Evolutionary conservation across 2,113 vertebrate genomes (phyloP).

Genomic region (Sardina pilchardus): DNA sequence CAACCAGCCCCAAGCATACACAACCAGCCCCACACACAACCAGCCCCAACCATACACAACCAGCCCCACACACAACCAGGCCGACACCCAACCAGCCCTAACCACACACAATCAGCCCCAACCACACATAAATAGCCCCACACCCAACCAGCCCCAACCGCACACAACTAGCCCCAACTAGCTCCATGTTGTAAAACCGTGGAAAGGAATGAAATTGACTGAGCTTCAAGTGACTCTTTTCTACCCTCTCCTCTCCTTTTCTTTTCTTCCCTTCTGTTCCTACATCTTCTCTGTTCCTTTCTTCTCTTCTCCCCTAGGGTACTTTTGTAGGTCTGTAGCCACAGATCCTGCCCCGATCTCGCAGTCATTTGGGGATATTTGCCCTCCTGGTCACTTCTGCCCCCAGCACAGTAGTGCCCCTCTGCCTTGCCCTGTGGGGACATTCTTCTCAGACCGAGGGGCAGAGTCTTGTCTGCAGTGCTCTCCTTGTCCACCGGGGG

Average conservation of each 20-base stretch:
- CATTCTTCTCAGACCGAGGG: slow-evolving; percentile 72
- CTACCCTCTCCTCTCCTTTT: background rate
- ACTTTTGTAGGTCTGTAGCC: slow-evolving; percentile 69
- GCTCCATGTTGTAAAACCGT: too few relatives aligned
- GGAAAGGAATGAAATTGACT: too few relatives aligned
- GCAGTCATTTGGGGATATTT: slow-evolving; percentile 78
- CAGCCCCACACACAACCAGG: slow-evolving; percentile 22
- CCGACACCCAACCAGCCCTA: background rate
- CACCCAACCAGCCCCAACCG: too few relatives aligned
- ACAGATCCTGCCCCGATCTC: slow-evolving; percentile 65
- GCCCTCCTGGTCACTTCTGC: slow-evolving; percentile 84
- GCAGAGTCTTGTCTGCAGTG: slow-evolving; percentile 74
- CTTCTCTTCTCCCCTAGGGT: slow-evolving; percentile 62
- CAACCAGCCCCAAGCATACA: too few relatives aligned
- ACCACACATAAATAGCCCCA: too few relatives aligned
- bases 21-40: slow-evolving; percentile 19
- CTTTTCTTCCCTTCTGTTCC: too few relatives aligned
- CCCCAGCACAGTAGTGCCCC: slow-evolving; percentile 75
- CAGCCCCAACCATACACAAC: too few relatives aligned
- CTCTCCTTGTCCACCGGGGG: slow-evolving; percentile 77
- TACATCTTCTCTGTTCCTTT: background rate
- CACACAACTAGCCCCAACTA: too few relatives aligned
- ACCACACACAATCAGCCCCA: too few relatives aligned
- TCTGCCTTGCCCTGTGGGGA: slow-evolving; percentile 79
- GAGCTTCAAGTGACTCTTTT: too few relatives aligned